Evolutionary conservation across 1,140 invertebrate genomes (phyloP), one percentile per base, ranked within the genome.

Genomic region (Drosophila sp.): DNA sequence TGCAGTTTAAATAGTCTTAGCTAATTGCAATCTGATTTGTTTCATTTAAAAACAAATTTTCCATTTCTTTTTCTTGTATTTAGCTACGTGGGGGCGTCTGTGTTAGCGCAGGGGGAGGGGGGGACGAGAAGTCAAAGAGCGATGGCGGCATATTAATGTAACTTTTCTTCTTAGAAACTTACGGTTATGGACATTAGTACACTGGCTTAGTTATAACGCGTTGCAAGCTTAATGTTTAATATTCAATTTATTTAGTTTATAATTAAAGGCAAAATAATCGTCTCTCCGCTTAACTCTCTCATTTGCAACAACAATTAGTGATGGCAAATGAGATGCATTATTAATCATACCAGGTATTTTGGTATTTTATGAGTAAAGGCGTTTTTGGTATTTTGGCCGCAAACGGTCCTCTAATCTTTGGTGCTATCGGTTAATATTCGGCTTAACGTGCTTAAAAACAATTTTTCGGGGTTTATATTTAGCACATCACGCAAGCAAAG

Each of bases 111-210:
- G 60, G 47, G 30, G 56, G 7, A 56, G 17, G 32, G 23, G 54
- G 23, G 23, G 7, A 8, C 6, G 7, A 38, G 35, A 38, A 35
- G 33, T 35, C 33, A 8, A 8, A 35, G 17, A 47, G 54, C 27
- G 54, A 7, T 17, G 54, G 54, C 54, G 56, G 56, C 56, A 57
- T 33, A 8, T 23, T 10, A 10, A 23, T 33, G 8, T 17, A 32
- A n/a, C 30, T 7, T 57, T 38, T 23, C 27, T 40, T 57, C 27
- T 44, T 60, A 29, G 3, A 35, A 67, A 90, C 87, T 90, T 90
- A 90, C 87, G 87, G 87, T 90, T 84, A 90, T 90, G 83, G 87
- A 90, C 87, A 90, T 90, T 82, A 90, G 87, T 84, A 74, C 58
- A 80, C 73, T 77, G 66, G 63, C 70, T 89, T 77, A 80, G 65